Base-by-base conservation (phyloP, 1,140 invertebrate genomes). In the Nomia melanderi region DNA sequence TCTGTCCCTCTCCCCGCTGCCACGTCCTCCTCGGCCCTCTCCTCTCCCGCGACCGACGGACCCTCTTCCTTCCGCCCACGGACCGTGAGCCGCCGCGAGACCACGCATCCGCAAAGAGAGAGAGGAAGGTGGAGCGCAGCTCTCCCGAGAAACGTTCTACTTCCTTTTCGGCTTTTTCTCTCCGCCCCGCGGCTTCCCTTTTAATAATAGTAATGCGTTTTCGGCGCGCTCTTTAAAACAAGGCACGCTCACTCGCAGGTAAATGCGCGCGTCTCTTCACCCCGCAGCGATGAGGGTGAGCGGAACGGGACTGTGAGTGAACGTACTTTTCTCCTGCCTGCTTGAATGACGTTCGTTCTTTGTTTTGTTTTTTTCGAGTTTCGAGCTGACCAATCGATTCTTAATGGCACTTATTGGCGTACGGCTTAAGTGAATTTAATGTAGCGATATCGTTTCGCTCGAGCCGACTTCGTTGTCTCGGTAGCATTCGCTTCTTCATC, bases 1-100 rank as follows among this genome's bases (percentile, higher is more conserved):
- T 91, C 91, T 88, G 87, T 91, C 89, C 88, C 86, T 87, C 89
- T 91, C 88, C 90, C 89, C 86, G 86, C 81, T 82, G 81, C 86
- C 82, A 84, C 86, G 82, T 84, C 59, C 83, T 89, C 88, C 57
- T 89, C 85, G 81, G n/a, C n/a, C n/a, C 87, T 79, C 85, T 87
- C 73, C n/a, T 39, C 65, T 76, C 73, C 83, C 87, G 89, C 89
- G 64, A 83, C 83, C 77, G n/a, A n/a, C n/a, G 85, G 79, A 86
- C 85, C n/a, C 87, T 91, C 89, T 91, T 88, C 88, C 87, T 90
- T 92, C 89, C 87, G 88, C 90, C 88, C 86, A 90, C 86, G 86
- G 83, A 79, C 47, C 29, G 66, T 65, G 70, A 60, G 56, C 65
- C 77, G 60, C 81, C n/a, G n/a, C n/a, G n/a, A n/a, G 71, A 56